These are phyloP conservation scores for Ditylenchus weischeri DNA, from an alignment of 2,888 invertebrate genomes.

Conservation along the genomic window DNA sequence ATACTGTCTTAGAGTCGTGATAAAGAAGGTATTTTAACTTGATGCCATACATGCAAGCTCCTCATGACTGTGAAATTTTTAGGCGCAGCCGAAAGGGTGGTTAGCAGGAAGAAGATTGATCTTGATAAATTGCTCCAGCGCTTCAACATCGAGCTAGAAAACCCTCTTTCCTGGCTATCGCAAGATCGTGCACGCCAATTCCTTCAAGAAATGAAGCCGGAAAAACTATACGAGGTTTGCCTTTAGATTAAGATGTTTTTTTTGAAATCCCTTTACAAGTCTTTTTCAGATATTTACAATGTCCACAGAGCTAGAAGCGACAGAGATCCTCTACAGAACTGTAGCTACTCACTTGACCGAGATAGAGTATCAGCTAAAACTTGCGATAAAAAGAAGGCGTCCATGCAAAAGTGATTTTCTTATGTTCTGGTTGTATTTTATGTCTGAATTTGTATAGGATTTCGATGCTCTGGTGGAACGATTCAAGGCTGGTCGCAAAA, in stretches of 20 bases:
- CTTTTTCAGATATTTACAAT: constrained; percentile 36
- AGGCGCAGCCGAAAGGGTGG: constrained; percentile 28
- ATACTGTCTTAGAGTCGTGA: constrained; percentile 33
- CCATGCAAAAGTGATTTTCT: background rate
- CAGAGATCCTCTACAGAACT: background rate
- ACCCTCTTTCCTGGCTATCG: constrained; percentile 87
- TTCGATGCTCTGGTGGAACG: constrained; percentile 11
- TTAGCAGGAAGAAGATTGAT: constrained; percentile 41
- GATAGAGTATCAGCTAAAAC: background rate
- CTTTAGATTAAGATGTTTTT: background rate
- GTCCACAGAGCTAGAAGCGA: constrained; percentile 37
- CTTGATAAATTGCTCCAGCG: constrained; percentile 43
- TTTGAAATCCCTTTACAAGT: background rate
- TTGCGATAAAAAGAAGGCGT: constrained; percentile 3
- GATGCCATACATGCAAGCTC: too few species aligned
- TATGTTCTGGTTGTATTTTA: too few species aligned
- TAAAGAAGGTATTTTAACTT: background rate
- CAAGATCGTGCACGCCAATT: constrained; percentile 88
- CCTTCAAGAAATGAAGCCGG: constrained; percentile 71
- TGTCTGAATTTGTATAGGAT: background rate
- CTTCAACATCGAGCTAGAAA: constrained; percentile 69
- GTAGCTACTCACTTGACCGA: too few species aligned
- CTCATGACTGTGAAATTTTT: too few species aligned
- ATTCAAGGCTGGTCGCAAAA: constrained; percentile 17
- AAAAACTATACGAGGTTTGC: constrained; percentile 69